Evolutionary conservation across 1,140 invertebrate species (phyloP).

Genomic region (Battus philenor): DNA sequence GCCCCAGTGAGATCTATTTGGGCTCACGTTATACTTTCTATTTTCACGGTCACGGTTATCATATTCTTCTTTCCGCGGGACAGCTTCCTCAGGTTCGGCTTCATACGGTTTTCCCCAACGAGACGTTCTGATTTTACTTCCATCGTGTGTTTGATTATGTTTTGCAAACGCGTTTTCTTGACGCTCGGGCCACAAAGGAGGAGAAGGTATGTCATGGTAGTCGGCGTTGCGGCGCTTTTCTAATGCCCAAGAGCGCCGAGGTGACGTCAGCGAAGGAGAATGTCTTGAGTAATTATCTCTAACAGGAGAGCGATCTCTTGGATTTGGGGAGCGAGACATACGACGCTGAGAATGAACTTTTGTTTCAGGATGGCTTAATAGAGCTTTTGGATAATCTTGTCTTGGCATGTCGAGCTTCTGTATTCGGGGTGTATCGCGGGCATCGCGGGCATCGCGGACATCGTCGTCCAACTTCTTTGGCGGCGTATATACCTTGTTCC

Average conservation of each 20-base stretch:
- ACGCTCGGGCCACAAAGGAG: slow-evolving; percentile 47
- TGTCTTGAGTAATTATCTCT: slow-evolving; percentile 45
- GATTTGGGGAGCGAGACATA: slow-evolving; percentile 40
- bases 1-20: neutral
- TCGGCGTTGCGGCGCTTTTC: slow-evolving; percentile 57
- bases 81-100: neutral
- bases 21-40: slow-evolving; percentile 1
- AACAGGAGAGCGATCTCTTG: slow-evolving; percentile 47
- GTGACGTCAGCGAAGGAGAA: slow-evolving; percentile 50
- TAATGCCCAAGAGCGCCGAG: slow-evolving; percentile 55
- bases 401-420: slow-evolving; percentile 31
- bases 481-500: slow-evolving; percentile 23
- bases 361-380: slow-evolving; percentile 19
- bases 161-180: slow-evolving; percentile 17
- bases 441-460: slow-evolving; percentile 30
- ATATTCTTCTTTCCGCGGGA: slow-evolving; percentile 8
- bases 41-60: slow-evolving; percentile 5
- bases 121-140: neutral
- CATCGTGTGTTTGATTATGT: slow-evolving; percentile 20
- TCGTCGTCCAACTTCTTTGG: slow-evolving; percentile 33
- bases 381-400: slow-evolving; percentile 23
- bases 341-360: slow-evolving; percentile 26
- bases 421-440: slow-evolving; percentile 27
- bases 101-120: slow-evolving; percentile 1
- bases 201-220: slow-evolving; percentile 40